Conservation (phyloP, 2,113 vertebrate species). For the Siphamia tubifer region DNA sequence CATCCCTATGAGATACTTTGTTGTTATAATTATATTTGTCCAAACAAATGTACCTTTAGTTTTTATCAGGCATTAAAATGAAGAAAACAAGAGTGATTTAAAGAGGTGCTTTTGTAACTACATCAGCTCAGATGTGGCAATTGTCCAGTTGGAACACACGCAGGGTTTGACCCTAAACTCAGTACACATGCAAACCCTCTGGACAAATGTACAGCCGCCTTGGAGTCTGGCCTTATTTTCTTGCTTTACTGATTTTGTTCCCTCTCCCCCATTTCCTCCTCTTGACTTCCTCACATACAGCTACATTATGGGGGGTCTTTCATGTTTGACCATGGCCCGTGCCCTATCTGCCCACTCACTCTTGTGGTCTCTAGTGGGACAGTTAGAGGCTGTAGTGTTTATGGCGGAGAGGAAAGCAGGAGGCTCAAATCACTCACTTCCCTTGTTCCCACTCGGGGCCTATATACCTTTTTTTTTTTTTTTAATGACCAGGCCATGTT, state of each 20-base stretch:
- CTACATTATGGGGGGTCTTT: conserved; percentile 47
- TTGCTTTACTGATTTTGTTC: not conserved
- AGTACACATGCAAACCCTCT: not conserved
- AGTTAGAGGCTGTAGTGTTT: conserved; percentile 53
- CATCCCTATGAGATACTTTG: too few species aligned
- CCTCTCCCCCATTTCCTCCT: not conserved
- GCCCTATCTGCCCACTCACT: conserved; percentile 33
- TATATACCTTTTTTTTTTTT: conserved; percentile 12
- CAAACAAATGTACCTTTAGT: too few species aligned
- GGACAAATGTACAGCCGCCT: conserved; percentile 7
- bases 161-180: conserved; percentile 11
- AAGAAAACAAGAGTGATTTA: too few species aligned
- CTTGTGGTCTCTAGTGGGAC: conserved; percentile 33
- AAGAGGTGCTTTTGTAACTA: conserved; percentile 3
- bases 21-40: too few species aligned
- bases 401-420: conserved; percentile 52
- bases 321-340: conserved; percentile 44
- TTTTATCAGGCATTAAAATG: too few species aligned
- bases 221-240: not conserved
- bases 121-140: conserved; percentile 11
- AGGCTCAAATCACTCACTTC: conserved; percentile 67
- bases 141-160: conserved; percentile 21
- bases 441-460: conserved; percentile 35
- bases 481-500: conserved; percentile 6
- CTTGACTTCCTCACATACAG: conserved; percentile 18